Evolutionary conservation across 2,797 vertebrate genomes (phyloP).

Genomic region (Xenopus petersii): DNA sequence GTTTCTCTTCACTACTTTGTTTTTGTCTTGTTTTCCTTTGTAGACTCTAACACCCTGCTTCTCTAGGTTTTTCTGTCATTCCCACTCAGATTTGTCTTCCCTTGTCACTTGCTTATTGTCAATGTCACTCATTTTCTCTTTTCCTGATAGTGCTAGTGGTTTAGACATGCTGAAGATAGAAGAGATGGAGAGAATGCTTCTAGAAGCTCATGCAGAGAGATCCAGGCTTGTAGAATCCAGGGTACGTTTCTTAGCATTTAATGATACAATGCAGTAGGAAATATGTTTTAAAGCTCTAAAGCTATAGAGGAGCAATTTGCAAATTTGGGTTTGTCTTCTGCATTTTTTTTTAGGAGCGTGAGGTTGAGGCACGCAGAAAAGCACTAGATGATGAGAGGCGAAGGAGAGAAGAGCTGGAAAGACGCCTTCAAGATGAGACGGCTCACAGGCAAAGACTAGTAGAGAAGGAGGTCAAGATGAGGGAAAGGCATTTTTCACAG

Average conservation of each 20-base stretch:
- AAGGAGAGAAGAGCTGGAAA: slow-evolving; percentile 85
- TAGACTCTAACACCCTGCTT: too few relatives aligned
- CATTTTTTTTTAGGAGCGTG: slow-evolving; percentile 73
- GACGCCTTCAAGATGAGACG: slow-evolving; percentile 84
- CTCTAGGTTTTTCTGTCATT: too few relatives aligned
- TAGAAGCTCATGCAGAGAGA: slow-evolving; percentile 87
- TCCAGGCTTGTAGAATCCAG: slow-evolving; percentile 85
- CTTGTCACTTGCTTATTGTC: too few relatives aligned
- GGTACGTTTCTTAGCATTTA: slow-evolving; percentile 65
- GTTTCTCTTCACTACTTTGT: too few relatives aligned
- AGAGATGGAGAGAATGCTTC: slow-evolving; percentile 97
- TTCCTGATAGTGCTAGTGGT: slow-evolving; percentile 72
- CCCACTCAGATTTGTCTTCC: too few relatives aligned
- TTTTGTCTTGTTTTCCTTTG: not conserved
- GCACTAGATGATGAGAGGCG: slow-evolving; percentile 88
- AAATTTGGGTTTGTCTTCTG: too few relatives aligned
- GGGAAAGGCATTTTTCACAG: slow-evolving; percentile 90
- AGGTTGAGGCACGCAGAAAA: slow-evolving; percentile 79
- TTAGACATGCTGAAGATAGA: slow-evolving; percentile 81
- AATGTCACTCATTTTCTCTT: not conserved
- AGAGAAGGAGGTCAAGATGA: slow-evolving; percentile 93
- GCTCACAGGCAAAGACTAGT: slow-evolving; percentile 83
- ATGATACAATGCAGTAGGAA: too few relatives aligned
- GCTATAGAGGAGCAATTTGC: too few relatives aligned
- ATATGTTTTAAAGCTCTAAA: too few relatives aligned